Evolutionary conservation across 2,797 vertebrate species (phyloP), one percentile per base, ranked within the genome.

Genomic region (Fistularia tabacaria): DNA sequence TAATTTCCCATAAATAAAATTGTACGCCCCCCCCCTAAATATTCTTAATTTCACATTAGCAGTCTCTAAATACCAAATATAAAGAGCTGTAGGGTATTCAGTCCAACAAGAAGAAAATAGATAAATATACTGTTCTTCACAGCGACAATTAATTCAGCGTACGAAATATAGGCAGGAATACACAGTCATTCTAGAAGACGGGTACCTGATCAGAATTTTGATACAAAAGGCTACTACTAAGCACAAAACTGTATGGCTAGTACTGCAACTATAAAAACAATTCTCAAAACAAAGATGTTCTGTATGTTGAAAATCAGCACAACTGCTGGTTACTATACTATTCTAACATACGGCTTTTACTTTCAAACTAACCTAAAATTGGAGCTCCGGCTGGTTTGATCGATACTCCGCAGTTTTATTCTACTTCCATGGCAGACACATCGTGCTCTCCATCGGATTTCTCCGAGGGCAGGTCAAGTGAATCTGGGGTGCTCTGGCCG

Each of bases 371-470:
- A 25, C 25, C 7, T 55, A 14, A 12, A 44, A 48, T 42, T 10
- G 38, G 59, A 49, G 43, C 38, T 71, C 39, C 53, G 69, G 64
- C 45, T 13, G 57, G 62, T 47, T 60, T 48, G 42, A 66, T 65
- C 8, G 57, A 39, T n/a, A 5, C 12, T 9, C 36, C 12, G 0
- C 8, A 7, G 36, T 66, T 86, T 91, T 91, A 98, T 87, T 98
- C 92, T 69, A 93, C 85, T 79, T 93, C 92, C 90, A 90, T 89
- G 72, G 91, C 82, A 68, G 94, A 91, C 63, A 90, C 82, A 64
- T 94, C 91, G 41, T 92, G 91, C 85, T 94, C 93, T 40, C 46
- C 84, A 2, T 88, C 87, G 3, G 84, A 73, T 68, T 87, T 90
- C 66, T 90, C 89, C 0, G 74, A 56, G 38, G 80, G 66, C 50